These are phyloP conservation scores for Papilio aristodemus DNA, from an alignment of 1,140 invertebrate genomes.

Conservation along the genomic window DNA sequence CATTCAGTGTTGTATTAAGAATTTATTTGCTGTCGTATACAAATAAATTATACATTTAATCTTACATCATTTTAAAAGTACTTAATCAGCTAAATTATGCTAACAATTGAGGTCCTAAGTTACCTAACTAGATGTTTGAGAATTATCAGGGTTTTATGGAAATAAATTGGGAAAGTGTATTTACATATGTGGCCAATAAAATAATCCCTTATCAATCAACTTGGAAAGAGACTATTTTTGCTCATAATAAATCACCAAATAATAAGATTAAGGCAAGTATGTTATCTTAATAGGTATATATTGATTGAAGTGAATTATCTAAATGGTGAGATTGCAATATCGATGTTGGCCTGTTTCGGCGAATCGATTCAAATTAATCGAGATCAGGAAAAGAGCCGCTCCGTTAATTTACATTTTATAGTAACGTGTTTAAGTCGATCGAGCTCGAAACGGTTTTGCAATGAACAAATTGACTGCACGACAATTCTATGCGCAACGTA, in stretches of 20 bases:
- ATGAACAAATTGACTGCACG: constrained; percentile 8
- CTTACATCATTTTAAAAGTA: too few species aligned
- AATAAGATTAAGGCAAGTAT: too few species aligned
- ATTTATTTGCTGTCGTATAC: background rate
- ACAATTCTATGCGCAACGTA: constrained; percentile 2
- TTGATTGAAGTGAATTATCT: background rate
- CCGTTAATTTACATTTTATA: constrained; percentile 27
- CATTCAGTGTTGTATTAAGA: background rate
- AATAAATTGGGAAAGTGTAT: too few species aligned
- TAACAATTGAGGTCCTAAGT: too few species aligned
- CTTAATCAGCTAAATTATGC: too few species aligned
- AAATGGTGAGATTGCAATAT: background rate
- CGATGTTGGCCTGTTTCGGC: constrained; percentile 23
- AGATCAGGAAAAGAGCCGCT: constrained; percentile 24
- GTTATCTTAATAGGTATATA: too few species aligned
- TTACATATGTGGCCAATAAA: too few species aligned
- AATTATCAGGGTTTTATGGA: too few species aligned
- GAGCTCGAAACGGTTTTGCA: constrained; percentile 19
- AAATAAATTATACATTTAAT: background rate
- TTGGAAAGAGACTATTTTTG: too few species aligned
- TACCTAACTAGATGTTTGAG: too few species aligned
- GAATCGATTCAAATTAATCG: constrained; percentile 20
- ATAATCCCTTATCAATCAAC: too few species aligned
- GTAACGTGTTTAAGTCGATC: constrained; percentile 25
- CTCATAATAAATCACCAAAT: too few species aligned